phyloP scores from a whole-genome alignment of 1,140 invertebrate species.

The Bombus huntii region DNA sequence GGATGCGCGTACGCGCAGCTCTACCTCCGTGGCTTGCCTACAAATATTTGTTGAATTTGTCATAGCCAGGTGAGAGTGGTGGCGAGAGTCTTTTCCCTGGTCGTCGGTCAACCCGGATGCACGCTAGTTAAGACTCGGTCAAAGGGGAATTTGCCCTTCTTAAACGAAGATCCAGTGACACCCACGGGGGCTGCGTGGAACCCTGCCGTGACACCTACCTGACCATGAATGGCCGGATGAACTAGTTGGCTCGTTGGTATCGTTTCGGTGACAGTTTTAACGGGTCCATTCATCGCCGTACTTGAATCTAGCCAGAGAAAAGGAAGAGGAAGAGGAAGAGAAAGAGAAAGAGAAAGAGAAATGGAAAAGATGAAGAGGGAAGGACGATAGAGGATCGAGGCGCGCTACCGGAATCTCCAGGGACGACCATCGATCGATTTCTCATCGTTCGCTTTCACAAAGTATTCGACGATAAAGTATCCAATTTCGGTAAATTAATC shows the following conservation, averaged over 20 bases:
- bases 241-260: slow-evolving; percentile 52
- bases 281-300: slow-evolving; percentile 28
- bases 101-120: slow-evolving; percentile 59
- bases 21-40: slow-evolving; percentile 40
- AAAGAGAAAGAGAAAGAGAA: no score
- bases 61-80: slow-evolving; percentile 67
- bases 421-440: slow-evolving; percentile 31
- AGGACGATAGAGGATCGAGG: no score
- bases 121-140: slow-evolving; percentile 64
- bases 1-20: slow-evolving; percentile 20
- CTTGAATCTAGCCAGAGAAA: slow-evolving; percentile 7
- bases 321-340: neutral
- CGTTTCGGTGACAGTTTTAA: slow-evolving; percentile 47
- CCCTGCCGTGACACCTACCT: slow-evolving; percentile 52
- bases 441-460: slow-evolving; percentile 37
- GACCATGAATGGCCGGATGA: slow-evolving; percentile 53
- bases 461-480: slow-evolving; percentile 45
- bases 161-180: slow-evolving; percentile 40
- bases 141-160: slow-evolving; percentile 59
- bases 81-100: neutral
- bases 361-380: neutral
- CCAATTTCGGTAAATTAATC: slow-evolving; percentile 61
- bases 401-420: slow-evolving; percentile 24
- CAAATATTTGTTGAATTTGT: slow-evolving; percentile 64
- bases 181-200: slow-evolving; percentile 29